Conservation (phyloP, 2,888 invertebrate species). For the Ormyrus labotus region DNA sequence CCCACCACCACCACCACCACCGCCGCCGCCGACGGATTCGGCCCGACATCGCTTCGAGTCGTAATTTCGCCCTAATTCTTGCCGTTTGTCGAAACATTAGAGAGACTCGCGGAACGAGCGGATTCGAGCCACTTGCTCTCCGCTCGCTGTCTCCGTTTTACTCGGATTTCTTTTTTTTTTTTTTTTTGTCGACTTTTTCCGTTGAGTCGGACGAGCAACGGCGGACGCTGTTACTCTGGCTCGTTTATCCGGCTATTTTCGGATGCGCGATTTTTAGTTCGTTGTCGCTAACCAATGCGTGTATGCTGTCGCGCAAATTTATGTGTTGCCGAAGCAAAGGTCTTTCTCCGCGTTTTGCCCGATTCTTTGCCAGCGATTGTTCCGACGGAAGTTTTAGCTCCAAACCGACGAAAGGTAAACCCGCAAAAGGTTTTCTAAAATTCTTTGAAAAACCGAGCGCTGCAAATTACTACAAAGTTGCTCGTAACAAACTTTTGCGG, state of each 20-base stretch:
- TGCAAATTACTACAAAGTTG: too few species aligned
- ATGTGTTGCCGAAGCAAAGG: too few species aligned
- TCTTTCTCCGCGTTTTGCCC: too few species aligned
- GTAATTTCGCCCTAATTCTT: slow-evolving; percentile 46
- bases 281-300: not conserved
- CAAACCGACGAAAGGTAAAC: too few species aligned
- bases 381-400: too few species aligned
- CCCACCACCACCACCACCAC: not conserved
- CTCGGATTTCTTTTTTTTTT: not conserved
- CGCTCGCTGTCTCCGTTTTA: not conserved
- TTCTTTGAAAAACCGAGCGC: too few species aligned
- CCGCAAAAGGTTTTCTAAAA: too few species aligned
- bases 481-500: too few species aligned
- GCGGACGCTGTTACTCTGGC: not conserved
- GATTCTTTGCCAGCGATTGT: too few species aligned
- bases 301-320: too few species aligned
- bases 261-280: slow-evolving; percentile 19
- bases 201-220: too few species aligned
- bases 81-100: slow-evolving; percentile 43
- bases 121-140: too few species aligned
- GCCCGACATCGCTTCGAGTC: slow-evolving; percentile 1
- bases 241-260: not conserved
- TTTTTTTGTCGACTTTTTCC: not conserved
- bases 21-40: not conserved
- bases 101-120: not conserved